Evolutionary conservation across 1,140 invertebrate species (phyloP), one percentile per base, ranked within the genome.

Genomic region (Lordiphosa stackelbergi): DNA sequence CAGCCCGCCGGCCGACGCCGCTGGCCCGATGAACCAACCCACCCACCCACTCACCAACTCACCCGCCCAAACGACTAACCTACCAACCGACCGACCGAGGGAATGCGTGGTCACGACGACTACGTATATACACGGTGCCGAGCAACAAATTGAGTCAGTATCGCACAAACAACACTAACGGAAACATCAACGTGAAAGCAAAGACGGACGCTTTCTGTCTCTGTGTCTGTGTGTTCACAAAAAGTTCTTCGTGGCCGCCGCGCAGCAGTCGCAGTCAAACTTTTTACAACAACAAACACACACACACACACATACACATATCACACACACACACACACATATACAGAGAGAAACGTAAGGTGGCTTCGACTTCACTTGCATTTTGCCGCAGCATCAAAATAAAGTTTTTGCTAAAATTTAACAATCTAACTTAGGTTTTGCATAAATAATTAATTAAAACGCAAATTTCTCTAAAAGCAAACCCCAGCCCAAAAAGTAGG

Each of bases 111-210:
- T 47, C 47, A 46, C 59, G 54, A 37, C 41, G 31, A 31, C 35
- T 53, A 47, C 62, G 69, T 66, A 77, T 81, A 75, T 61, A 83
- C 72, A 70, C 64, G 69, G 60, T 83, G 75, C 72, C 71, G 77
- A 81, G 77, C 77, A 81, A 81, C 77, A 81, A 81, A 81, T 81
- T 81, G 77, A 81, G 77, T 86, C 78, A 86, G 84, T 86, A 85
- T 86, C 84, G 84, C 84, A 86, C 84, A 86, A 86, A 86, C 84
- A 86, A 85, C 74, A 86, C 77, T 75, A 86, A 86, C 84, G 84
- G 84, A 71, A 86, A 86, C 84, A 86, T 86, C 84, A 74, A 68
- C 78, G 78, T 73, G 78, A 69, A 77, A 83, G 59, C 75, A 61
- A 64, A 54, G 69, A 78, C 73, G 69, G 77, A 83, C 75, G 77